These are phyloP conservation scores for Diploscapter pachys DNA, from an alignment of 1,140 invertebrate species.

Conservation along the genomic window DNA sequence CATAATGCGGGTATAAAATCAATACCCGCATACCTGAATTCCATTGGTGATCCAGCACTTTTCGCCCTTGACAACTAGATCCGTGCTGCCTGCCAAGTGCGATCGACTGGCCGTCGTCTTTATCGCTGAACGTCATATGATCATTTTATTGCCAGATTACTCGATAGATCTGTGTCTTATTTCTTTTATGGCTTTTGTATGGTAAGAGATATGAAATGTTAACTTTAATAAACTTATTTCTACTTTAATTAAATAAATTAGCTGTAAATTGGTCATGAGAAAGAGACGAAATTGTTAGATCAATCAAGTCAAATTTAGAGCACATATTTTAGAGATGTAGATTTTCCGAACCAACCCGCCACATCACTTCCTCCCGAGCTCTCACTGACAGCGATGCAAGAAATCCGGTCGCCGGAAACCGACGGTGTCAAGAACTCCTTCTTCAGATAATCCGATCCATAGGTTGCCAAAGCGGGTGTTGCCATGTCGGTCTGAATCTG, in stretches of 20 bases:
- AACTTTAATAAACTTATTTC: too few species aligned
- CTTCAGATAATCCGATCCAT: constrained; percentile 67
- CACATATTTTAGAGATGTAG: too few species aligned
- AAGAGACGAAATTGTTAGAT: too few species aligned
- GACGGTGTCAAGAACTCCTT: constrained; percentile 65
- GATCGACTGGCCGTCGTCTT: background rate
- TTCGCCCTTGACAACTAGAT: constrained; percentile 66
- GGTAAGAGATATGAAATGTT: background rate
- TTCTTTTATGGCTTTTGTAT: background rate
- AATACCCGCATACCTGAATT: constrained; percentile 59
- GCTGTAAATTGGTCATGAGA: too few species aligned
- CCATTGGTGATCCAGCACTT: constrained; percentile 69
- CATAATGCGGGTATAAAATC: too few species aligned
- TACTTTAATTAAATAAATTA: too few species aligned
- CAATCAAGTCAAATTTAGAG: too few species aligned
- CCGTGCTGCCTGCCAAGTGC: constrained; percentile 60
- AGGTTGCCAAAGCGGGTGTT: constrained; percentile 59
- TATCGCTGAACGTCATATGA: background rate
- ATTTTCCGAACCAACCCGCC: constrained; percentile 56
- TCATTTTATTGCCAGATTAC: background rate
- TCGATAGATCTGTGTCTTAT: background rate
- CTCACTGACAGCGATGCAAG: constrained; percentile 67
- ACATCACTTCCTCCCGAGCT: constrained; percentile 67
- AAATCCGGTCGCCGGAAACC: constrained; percentile 65
- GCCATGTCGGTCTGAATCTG: constrained; percentile 47